Conservation (phyloP, 2,113 vertebrate species). For the Malurus melanocephalus region DNA sequence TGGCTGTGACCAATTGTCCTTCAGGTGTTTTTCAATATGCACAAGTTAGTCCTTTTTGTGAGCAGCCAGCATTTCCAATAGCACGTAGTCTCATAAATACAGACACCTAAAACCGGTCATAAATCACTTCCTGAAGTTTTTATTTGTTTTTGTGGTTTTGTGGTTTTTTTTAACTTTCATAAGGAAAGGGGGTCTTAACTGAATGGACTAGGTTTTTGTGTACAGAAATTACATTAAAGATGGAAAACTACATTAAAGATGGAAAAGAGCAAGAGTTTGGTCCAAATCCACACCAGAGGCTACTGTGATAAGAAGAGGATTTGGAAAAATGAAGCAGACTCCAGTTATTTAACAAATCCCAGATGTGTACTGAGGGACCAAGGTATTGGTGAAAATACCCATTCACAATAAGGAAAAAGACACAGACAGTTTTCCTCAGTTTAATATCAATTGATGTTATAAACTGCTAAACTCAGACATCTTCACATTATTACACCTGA, state of each 20-base stretch:
- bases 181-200: not conserved
- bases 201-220: not conserved
- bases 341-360: not conserved
- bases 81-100: not conserved
- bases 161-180: not conserved
- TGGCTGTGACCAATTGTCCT: not conserved
- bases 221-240: not conserved
- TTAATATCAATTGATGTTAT: constrained; percentile 59
- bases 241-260: not conserved
- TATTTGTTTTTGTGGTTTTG: not conserved
- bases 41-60: not conserved
- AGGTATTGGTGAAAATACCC: not conserved
- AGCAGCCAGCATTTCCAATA: not conserved
- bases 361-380: not conserved
- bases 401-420: not conserved
- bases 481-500: constrained; percentile 67
- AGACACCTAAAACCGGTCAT: not conserved
- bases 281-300: not conserved
- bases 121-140: not conserved
- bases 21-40: not conserved
- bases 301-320: not conserved
- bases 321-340: not conserved
- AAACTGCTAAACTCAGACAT: constrained; percentile 57
- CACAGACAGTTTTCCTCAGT: constrained; percentile 25
- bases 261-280: not conserved